Conservation (phyloP, 1,140 invertebrate species). For the Drosophila repletoides region DNA sequence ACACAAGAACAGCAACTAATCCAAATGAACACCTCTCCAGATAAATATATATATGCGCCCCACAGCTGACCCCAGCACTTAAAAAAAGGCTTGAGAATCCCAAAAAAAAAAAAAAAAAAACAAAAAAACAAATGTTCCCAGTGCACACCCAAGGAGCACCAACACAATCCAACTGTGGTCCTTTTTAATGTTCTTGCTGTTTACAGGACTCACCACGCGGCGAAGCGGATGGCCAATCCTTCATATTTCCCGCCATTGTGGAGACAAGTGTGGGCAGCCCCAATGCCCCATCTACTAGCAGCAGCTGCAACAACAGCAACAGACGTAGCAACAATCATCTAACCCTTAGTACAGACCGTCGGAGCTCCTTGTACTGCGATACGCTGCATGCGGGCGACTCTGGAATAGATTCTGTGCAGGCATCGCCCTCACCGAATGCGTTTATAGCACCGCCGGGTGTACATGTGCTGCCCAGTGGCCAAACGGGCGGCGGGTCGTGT, state of each 20-base stretch:
- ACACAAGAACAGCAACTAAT: background rate
- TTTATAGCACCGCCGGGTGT: conserved; percentile 80
- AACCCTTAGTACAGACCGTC: conserved; percentile 65
- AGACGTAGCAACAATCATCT: conserved; percentile 64
- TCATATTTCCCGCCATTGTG: conserved; percentile 85
- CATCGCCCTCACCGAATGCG: conserved; percentile 86
- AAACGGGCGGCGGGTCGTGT: conserved; percentile 73
- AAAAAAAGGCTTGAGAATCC: conserved; percentile 25
- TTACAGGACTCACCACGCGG: conserved; percentile 86
- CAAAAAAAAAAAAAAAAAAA: background rate
- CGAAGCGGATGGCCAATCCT: conserved; percentile 87
- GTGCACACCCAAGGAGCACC: conserved; percentile 5
- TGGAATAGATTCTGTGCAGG: conserved; percentile 88
- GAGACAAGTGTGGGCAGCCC: conserved; percentile 82
- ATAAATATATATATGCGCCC: conserved; percentile 19
- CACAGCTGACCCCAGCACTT: conserved; percentile 48
- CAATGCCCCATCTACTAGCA: conserved; percentile 47
- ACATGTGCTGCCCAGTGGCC: conserved; percentile 49
- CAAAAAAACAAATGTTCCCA: background rate
- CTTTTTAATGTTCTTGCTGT: conserved; percentile 42
- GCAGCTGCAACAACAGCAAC: conserved; percentile 29
- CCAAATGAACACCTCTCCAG: conserved; percentile 12
- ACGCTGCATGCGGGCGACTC: conserved; percentile 83
- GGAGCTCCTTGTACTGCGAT: conserved; percentile 81
- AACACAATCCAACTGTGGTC: background rate